Conservation (phyloP, 2,113 vertebrate genomes). For the Toxostoma redivivum region DNA sequence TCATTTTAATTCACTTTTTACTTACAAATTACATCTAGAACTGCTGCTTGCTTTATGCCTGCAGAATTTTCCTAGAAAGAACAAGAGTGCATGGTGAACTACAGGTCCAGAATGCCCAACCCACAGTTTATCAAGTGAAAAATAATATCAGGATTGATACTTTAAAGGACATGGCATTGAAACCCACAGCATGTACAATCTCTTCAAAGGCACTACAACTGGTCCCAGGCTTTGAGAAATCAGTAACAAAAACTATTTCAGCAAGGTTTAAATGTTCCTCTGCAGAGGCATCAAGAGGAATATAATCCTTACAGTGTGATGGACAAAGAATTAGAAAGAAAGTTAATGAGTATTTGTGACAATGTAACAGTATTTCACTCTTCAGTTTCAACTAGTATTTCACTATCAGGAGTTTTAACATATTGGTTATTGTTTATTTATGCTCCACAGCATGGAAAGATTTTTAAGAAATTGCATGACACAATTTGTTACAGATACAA, state of each 20-base stretch:
- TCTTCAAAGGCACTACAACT: not conserved
- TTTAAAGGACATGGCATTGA: not conserved
- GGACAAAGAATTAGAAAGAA: not conserved
- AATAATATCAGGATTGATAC: not conserved
- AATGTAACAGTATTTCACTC: not conserved
- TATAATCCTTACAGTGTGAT: not conserved
- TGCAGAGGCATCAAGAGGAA: not conserved
- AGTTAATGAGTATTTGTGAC: not conserved
- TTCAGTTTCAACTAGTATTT: not conserved
- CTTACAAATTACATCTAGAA: constrained; percentile 90
- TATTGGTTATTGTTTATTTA: not conserved
- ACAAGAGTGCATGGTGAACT: not conserved
- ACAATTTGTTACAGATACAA: not conserved
- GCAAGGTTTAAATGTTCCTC: not conserved
- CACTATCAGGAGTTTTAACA: not conserved
- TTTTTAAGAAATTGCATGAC: not conserved
- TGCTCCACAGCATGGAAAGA: not conserved
- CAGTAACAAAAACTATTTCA: fast-evolving
- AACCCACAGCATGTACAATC: fast-evolving
- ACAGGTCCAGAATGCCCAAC: not conserved
- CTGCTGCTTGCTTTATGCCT: constrained; percentile 74
- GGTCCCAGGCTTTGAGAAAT: not conserved
- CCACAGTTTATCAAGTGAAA: not conserved
- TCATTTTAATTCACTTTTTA: not conserved
- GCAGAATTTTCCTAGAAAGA: constrained; percentile 76